phyloP scores from a whole-genome alignment of 2,888 invertebrate genomes.

The Cosmorhoe ocellata region DNA sequence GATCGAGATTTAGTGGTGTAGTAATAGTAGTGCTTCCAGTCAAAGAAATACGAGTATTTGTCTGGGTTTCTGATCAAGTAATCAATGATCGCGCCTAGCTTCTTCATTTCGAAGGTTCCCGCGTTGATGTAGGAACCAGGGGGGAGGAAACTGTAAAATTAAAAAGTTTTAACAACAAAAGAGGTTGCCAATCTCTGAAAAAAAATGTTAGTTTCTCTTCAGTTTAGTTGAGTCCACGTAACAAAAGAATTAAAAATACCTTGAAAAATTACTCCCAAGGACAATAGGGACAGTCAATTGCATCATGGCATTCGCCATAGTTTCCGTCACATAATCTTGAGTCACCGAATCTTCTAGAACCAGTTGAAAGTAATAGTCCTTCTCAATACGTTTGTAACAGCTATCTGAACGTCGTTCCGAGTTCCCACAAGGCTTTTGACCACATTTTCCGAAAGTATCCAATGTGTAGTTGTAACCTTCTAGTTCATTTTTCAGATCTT shows the following conservation, averaged over 20 bases:
- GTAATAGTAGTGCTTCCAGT: slow-evolving; percentile 68
- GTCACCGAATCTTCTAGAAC: slow-evolving; percentile 59
- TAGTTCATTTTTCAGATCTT: slow-evolving; percentile 53
- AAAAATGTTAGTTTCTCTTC: no score
- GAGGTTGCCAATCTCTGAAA: no score
- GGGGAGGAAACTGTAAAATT: slow-evolving; percentile 59
- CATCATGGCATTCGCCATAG: slow-evolving; percentile 53
- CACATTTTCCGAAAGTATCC: slow-evolving; percentile 61
- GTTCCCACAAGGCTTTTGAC: slow-evolving; percentile 49
- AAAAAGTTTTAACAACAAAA: no score
- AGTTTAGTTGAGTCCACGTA: no score
- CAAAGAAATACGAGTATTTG: slow-evolving; percentile 62
- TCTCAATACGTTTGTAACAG: slow-evolving; percentile 60
- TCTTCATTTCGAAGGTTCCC: slow-evolving; percentile 54
- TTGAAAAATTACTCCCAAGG: slow-evolving; percentile 56
- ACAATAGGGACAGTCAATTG: slow-evolving; percentile 62
- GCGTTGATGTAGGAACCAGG: slow-evolving; percentile 66
- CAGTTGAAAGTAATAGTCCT: slow-evolving; percentile 61
- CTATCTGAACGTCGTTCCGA: slow-evolving; percentile 28
- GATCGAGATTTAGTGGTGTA: slow-evolving; percentile 48
- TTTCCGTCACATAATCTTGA: slow-evolving; percentile 62
- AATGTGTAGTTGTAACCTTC: slow-evolving; percentile 57
- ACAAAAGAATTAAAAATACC: no score
- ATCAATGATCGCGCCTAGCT: slow-evolving; percentile 60
- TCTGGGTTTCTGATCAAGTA: slow-evolving; percentile 57